Evolutionary conservation across 1,140 invertebrate genomes (phyloP).

Genomic region (Reticulitermes speratus): DNA sequence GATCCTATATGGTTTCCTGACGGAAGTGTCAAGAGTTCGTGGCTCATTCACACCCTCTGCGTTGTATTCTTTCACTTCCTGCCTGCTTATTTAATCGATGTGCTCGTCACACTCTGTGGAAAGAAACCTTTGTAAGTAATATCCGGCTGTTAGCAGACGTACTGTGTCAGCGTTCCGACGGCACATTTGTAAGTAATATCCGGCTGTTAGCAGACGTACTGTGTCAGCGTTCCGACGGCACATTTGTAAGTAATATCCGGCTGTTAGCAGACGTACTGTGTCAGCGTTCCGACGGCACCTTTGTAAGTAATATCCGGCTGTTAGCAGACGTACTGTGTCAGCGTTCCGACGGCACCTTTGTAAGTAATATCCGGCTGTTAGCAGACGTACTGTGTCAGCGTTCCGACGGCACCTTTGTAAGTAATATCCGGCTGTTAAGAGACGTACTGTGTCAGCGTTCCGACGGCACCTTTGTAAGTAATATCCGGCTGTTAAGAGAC

Average conservation of each 20-base stretch:
- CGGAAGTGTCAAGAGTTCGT: slow-evolving; percentile 71
- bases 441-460: too few species aligned
- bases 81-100: slow-evolving; percentile 84
- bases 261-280: not conserved
- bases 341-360: slow-evolving; percentile 39
- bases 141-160: not conserved
- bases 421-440: slow-evolving; percentile 43
- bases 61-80: slow-evolving; percentile 81
- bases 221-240: too few species aligned
- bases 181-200: slow-evolving; percentile 63
- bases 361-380: slow-evolving; percentile 52
- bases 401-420: slow-evolving; percentile 49
- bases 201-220: not conserved
- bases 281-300: slow-evolving; percentile 22
- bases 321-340: not conserved
- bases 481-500: not conserved
- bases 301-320: slow-evolving; percentile 62
- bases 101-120: slow-evolving; percentile 72
- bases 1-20: slow-evolving; percentile 80
- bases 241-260: slow-evolving; percentile 63
- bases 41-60: slow-evolving; percentile 70
- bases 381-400: not conserved
- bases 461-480: slow-evolving; percentile 55
- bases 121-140: slow-evolving; percentile 80
- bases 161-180: too few species aligned